phyloP scores from a whole-genome alignment of 2,888 invertebrate genomes.

The Noctua janthe region DNA sequence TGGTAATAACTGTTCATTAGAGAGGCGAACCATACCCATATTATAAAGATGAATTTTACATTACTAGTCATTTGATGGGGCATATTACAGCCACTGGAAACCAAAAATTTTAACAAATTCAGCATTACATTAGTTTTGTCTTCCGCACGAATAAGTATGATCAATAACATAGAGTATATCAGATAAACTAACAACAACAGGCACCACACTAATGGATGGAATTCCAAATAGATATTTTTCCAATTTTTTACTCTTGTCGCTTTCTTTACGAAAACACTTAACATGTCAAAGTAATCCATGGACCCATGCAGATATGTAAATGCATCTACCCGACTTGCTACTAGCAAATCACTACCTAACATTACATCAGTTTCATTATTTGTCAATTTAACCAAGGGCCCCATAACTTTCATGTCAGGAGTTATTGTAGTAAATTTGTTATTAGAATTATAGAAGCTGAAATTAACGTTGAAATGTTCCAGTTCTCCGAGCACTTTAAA shows the following conservation, averaged over 20 bases:
- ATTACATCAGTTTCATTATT: slow-evolving; percentile 51
- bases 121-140: slow-evolving; percentile 52
- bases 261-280: slow-evolving; percentile 41
- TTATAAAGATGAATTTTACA: slow-evolving; percentile 63
- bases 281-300: slow-evolving; percentile 44
- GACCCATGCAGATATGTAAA: slow-evolving; percentile 52
- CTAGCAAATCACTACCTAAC: slow-evolving; percentile 40
- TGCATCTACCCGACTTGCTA: slow-evolving; percentile 22
- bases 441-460: slow-evolving; percentile 16
- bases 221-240: slow-evolving; percentile 3
- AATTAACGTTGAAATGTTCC: slow-evolving; percentile 51
- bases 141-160: slow-evolving; percentile 32
- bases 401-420: slow-evolving; percentile 35
- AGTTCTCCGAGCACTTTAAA: slow-evolving; percentile 46
- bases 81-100: slow-evolving; percentile 41
- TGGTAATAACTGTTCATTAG: slow-evolving; percentile 68
- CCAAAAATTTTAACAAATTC: slow-evolving; percentile 42
- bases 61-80: slow-evolving; percentile 10
- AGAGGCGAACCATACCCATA: slow-evolving; percentile 77
- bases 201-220: neutral
- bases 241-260: slow-evolving; percentile 12
- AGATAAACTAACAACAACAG: slow-evolving; percentile 2
- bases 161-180: slow-evolving; percentile 25
- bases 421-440: slow-evolving; percentile 6
- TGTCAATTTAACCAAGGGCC: slow-evolving; percentile 23